phyloP scores from a whole-genome alignment of 2,888 invertebrate species.

The Cephonodes hylas region DNA sequence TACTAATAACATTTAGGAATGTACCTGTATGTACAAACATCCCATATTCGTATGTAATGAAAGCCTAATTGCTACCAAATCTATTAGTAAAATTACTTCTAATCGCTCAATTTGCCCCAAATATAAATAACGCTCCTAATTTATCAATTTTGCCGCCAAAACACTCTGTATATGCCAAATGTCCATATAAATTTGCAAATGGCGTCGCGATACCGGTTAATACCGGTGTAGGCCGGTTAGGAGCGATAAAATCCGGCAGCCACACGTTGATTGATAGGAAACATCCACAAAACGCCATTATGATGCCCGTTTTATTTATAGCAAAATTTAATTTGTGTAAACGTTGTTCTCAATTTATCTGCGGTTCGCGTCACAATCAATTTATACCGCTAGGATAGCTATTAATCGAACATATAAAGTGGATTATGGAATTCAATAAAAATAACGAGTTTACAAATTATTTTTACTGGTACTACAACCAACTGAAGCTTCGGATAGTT shows the following conservation, averaged over 20 bases:
- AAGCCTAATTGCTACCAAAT: too few relatives aligned
- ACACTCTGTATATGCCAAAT: neutral
- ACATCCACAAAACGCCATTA: neutral
- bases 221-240: neutral
- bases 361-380: neutral
- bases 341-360: neutral
- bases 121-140: neutral
- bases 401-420: neutral
- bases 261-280: neutral
- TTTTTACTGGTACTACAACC: too few relatives aligned
- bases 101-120: neutral
- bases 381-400: neutral
- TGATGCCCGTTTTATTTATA: neutral
- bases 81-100: neutral
- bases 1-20: too few relatives aligned
- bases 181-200: neutral
- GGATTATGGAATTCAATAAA: neutral
- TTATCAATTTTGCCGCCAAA: neutral
- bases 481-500: too few relatives aligned
- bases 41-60: too few relatives aligned
- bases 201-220: neutral
- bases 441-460: neutral
- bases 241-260: neutral
- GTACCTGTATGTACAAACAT: too few relatives aligned
- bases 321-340: conserved; percentile 1